Base-by-base conservation (phyloP, 1,140 invertebrate genomes). In the Popillia japonica region DNA sequence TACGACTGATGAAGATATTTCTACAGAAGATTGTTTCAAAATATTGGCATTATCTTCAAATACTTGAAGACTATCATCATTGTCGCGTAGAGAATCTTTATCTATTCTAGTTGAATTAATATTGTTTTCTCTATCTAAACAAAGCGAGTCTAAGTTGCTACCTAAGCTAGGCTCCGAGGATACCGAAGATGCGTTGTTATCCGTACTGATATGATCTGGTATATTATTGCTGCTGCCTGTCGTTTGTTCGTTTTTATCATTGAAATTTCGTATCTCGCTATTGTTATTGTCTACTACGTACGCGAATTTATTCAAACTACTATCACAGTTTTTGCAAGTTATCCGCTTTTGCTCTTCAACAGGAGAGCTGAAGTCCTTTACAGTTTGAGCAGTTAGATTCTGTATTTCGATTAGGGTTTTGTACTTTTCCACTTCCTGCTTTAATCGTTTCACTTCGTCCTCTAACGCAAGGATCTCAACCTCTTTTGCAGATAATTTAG, bases 401-500 rank as follows among this genome's bases (percentile, higher is more conserved):
- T 89, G 88, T 82, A 90, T 89, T 84, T 90, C 86, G 77, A 86
- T 85, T 77, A 87, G 85, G 34, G 88, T 87, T 85, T 88, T 90
- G 79, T 88, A 88, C 83, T 88, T 88, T 80, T 90, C 89, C 78
- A 90, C 83, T 86, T 90, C 87, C 80, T 87, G 87, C 82, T 87
- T 87, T 78, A 90, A 79, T 72, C 89, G 86, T 83, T 87, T 85
- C 11, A 90, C 86, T 84, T 88, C 87, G 81, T 87, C 85, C 81
- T 87, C 86, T 42, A 88, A 77, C 72, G 83, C 79, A 40, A 84
- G 78, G 27, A 87, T 85, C 80, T 85, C 84, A 0, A 83, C 83
- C 44, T 86, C 85, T 79, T 83, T 81, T 11, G 83, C 83, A 6
- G 84, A 84, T n/a, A 61, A 77, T 84, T 80, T 80, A 4, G 78